Percentiles rank a stretch among this genome's conserved stretches.
Evolutionary conservation across 2,888 invertebrate species (phyloP).

Genomic region (Plebejus argus): DNA sequence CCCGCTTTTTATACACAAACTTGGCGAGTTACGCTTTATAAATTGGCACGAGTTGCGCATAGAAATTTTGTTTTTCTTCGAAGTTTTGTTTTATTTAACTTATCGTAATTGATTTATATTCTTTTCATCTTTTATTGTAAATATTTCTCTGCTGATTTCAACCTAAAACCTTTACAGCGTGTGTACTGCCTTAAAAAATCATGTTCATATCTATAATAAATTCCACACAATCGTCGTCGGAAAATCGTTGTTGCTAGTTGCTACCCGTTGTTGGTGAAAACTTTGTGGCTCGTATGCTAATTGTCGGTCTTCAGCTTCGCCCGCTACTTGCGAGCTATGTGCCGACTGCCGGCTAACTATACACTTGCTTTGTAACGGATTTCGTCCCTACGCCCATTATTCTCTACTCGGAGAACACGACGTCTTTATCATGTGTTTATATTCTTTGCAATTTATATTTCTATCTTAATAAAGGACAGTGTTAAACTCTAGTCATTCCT

Average conservation of each 20-base stretch:
- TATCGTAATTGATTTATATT: conserved; percentile 2
- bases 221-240: background rate
- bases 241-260: conserved; percentile 12
- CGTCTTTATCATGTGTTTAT: conserved; percentile 9
- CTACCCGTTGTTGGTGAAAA: conserved; percentile 24
- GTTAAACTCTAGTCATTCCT: no score
- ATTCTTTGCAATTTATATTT: background rate
- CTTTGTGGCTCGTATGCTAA: conserved; percentile 38
- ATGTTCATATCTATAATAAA: background rate
- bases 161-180: background rate
- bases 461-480: background rate
- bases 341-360: conserved; percentile 38
- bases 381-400: conserved; percentile 28
- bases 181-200: background rate
- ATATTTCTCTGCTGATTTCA: background rate
- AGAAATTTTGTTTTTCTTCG: conserved; percentile 10
- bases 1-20: conserved; percentile 57
- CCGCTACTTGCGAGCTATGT: conserved; percentile 37
- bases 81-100: background rate
- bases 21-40: conserved; percentile 35
- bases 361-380: conserved; percentile 37
- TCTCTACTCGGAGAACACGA: background rate
- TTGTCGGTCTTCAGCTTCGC: conserved; percentile 33
- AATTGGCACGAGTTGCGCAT: conserved; percentile 28
- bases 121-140: background rate